phyloP scores from a whole-genome alignment of 1,140 invertebrate genomes.

The Phymastichus coffea region DNA sequence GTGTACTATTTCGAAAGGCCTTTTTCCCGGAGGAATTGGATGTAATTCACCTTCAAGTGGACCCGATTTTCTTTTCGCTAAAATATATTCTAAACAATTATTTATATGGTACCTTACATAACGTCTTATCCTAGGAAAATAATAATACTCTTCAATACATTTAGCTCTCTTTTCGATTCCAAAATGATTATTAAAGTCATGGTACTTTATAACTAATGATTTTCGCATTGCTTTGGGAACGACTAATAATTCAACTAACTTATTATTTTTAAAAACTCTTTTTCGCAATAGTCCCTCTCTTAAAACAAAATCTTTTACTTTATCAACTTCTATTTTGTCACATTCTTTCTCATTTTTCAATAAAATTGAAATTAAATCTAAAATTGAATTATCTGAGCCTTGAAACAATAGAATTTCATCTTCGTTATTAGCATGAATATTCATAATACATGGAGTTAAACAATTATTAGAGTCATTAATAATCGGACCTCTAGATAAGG shows the following conservation, averaged over 20 bases:
- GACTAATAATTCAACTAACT: not conserved
- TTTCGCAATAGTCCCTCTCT: conserved; percentile 9
- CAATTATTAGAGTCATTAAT: no score
- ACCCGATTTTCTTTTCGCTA: conserved; percentile 23
- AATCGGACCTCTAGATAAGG: not conserved
- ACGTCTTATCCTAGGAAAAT: conserved; percentile 15
- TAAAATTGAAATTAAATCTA: not conserved
- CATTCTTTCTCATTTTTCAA: not conserved
- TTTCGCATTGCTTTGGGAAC: not conserved
- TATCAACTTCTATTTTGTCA: not conserved
- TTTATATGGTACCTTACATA: conserved; percentile 20
- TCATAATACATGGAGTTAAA: not conserved
- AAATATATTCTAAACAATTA: conserved; percentile 26
- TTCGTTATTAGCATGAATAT: not conserved
- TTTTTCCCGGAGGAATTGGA: conserved; percentile 18
- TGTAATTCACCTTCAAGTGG: conserved; percentile 23
- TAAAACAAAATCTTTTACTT: conserved; percentile 1
- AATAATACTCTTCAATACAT: conserved; percentile 3
- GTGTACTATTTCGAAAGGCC: conserved; percentile 14
- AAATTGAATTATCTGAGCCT: not conserved
- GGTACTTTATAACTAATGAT: not conserved
- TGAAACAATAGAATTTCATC: conserved; percentile 5
- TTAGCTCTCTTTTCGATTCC: not conserved
- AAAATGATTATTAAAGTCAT: not conserved
- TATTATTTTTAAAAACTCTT: not conserved